phyloP scores from a whole-genome alignment of 2,797 vertebrate genomes.

The Vultur gryphus region DNA sequence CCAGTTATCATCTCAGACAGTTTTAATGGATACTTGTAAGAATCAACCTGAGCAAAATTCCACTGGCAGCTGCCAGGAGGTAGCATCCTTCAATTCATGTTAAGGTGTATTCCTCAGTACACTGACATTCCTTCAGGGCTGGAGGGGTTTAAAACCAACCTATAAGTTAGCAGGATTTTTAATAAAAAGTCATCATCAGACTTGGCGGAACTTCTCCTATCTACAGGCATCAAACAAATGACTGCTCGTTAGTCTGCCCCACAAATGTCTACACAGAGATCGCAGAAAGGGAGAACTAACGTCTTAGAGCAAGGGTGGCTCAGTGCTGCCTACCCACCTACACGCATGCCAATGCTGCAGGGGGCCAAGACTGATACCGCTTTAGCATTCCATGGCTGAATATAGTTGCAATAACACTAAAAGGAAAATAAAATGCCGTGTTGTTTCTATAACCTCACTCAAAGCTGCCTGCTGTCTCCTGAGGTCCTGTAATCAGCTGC shows the following conservation, averaged over 20 bases:
- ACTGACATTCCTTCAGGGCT: neutral
- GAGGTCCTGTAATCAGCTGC: conserved; percentile 58
- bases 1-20: neutral
- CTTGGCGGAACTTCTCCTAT: neutral
- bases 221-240: neutral
- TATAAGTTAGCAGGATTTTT: neutral
- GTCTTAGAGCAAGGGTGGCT: neutral
- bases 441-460: conserved; percentile 48
- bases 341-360: neutral
- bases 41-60: neutral
- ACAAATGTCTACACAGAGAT: neutral
- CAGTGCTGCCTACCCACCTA: neutral
- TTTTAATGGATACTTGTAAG: neutral
- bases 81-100: neutral
- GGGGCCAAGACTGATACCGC: neutral
- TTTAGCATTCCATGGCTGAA: conserved; percentile 6
- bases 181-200: neutral
- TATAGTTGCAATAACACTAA: conserved; percentile 39
- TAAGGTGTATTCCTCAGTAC: neutral
- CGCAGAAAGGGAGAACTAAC: neutral
- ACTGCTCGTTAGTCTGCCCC: neutral
- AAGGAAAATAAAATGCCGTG: conserved; percentile 32
- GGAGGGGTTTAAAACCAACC: neutral
- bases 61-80: neutral
- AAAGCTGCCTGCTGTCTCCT: conserved; percentile 53